phyloP scores from a whole-genome alignment of 1,140 invertebrate genomes.

The Lordiphosa stackelbergi region DNA sequence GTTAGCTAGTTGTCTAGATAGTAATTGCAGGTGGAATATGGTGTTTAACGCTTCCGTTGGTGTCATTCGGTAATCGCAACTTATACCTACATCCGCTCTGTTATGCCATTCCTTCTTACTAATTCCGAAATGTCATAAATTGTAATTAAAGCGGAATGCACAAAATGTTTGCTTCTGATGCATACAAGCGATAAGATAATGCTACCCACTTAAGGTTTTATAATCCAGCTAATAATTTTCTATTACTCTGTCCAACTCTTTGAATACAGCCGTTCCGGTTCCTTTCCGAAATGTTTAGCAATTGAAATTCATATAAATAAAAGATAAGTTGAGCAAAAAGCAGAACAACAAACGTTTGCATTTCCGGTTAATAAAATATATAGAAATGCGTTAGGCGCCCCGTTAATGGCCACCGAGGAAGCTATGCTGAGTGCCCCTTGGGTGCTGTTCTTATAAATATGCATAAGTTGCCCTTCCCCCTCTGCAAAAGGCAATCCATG shows the following conservation, averaged over 20 bases:
- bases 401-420: slow-evolving; percentile 34
- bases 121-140: no score
- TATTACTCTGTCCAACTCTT: background rate
- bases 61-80: no score
- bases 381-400: slow-evolving; percentile 26
- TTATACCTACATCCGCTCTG: no score
- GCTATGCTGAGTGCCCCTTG: slow-evolving; percentile 6
- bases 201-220: slow-evolving; percentile 2
- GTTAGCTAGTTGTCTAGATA: no score
- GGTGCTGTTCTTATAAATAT: slow-evolving; percentile 58
- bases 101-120: no score
- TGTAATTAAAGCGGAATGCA: no score
- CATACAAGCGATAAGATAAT: no score
- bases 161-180: no score
- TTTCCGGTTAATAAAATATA: slow-evolving; percentile 63
- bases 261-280: background rate
- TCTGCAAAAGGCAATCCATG: background rate
- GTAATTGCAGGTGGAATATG: no score
- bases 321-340: slow-evolving; percentile 60
- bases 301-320: slow-evolving; percentile 55
- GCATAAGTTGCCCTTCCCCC: slow-evolving; percentile 27
- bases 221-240: no score
- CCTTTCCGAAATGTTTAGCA: slow-evolving; percentile 8
- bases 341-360: slow-evolving; percentile 71
- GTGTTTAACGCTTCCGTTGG: no score